A percentile compares a stretch with the other conserved stretches of the same genome.
These are phyloP conservation scores for Phasia obesa DNA, from an alignment of 2,888 invertebrate species.

Conservation along the genomic window DNA sequence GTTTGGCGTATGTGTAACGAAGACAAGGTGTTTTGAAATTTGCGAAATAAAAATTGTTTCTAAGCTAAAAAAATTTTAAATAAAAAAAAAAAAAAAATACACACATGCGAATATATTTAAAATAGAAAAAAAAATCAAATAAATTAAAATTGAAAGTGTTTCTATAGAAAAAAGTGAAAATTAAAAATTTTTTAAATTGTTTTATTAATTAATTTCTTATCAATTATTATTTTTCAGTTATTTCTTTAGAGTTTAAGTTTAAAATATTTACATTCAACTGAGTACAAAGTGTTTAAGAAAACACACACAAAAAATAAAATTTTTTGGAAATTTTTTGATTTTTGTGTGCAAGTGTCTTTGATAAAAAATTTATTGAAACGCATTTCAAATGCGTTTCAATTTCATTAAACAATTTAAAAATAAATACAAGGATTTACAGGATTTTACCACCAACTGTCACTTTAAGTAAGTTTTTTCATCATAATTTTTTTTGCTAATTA, in stretches of 20 bases:
- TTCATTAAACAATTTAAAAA: conserved; percentile 61
- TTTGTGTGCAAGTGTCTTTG: conserved; percentile 17
- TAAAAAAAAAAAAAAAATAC: conserved; percentile 20
- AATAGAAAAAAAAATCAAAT: background rate
- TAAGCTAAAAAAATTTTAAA: conserved; percentile 13
- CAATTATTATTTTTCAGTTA: background rate
- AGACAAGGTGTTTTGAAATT: conserved; percentile 63
- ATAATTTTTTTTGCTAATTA: background rate
- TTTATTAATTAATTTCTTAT: background rate
- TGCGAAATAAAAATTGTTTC: conserved; percentile 1
- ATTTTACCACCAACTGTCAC: conserved; percentile 48
- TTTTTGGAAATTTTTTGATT: conserved; percentile 19
- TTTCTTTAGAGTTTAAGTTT: conserved; percentile 4
- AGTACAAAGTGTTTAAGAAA: background rate
- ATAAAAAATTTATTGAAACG: conserved; percentile 47
- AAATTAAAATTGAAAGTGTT: background rate
- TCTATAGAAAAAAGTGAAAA: background rate
- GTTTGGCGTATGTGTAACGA: conserved; percentile 50
- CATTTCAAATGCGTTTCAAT: conserved; percentile 68
- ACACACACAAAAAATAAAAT: conserved; percentile 3
- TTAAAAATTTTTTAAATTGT: background rate
- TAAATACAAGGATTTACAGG: conserved; percentile 59
- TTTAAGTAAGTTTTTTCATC: conserved; percentile 54
- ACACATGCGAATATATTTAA: background rate
- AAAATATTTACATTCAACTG: background rate